These are phyloP conservation scores for Drosophila nigromelanica DNA, from an alignment of 1,140 invertebrate genomes.

Conservation along the genomic window DNA sequence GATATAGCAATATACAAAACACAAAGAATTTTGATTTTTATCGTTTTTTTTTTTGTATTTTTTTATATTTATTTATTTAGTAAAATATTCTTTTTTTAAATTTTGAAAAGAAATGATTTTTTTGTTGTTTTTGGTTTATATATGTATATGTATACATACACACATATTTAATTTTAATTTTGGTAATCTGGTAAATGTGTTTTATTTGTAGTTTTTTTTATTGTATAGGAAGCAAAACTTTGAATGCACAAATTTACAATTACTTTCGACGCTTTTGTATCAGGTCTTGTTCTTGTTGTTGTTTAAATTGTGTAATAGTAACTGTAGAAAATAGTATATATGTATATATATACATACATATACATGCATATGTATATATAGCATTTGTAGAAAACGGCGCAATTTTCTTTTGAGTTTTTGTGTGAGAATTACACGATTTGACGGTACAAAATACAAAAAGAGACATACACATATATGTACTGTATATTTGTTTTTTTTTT, in stretches of 20 bases:
- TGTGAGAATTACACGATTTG: conserved; percentile 78
- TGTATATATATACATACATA: conserved; percentile 39
- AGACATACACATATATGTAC: conserved; percentile 67
- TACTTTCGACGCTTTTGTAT: conserved; percentile 40
- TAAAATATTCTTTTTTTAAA: conserved; percentile 67
- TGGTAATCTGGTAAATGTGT: conserved; percentile 62
- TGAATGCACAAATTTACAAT: conserved; percentile 63
- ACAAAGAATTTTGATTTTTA: conserved; percentile 46
- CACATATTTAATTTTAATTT: conserved; percentile 53
- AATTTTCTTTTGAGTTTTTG: conserved; percentile 50
- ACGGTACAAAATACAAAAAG: conserved; percentile 80
- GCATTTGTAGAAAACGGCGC: conserved; percentile 55
- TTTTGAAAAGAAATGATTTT: conserved; percentile 54
- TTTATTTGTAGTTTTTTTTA: conserved; percentile 45
- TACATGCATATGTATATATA: conserved; percentile 42
- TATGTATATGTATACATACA: conserved; percentile 48
- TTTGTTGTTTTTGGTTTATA: conserved; percentile 46
- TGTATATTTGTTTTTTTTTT: conserved; percentile 48
- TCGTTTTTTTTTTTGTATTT: conserved; percentile 58
- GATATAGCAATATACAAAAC: background rate
- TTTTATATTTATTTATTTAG: conserved; percentile 65
- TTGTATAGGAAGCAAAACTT: conserved; percentile 73
- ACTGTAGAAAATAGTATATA: conserved; percentile 65
- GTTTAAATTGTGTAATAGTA: conserved; percentile 58
- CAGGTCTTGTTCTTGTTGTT: conserved; percentile 27